Percentiles rank a stretch among this genome's conserved stretches.
Conservation (phyloP, 2,113 vertebrate genomes). For the Bucco capensis region DNA sequence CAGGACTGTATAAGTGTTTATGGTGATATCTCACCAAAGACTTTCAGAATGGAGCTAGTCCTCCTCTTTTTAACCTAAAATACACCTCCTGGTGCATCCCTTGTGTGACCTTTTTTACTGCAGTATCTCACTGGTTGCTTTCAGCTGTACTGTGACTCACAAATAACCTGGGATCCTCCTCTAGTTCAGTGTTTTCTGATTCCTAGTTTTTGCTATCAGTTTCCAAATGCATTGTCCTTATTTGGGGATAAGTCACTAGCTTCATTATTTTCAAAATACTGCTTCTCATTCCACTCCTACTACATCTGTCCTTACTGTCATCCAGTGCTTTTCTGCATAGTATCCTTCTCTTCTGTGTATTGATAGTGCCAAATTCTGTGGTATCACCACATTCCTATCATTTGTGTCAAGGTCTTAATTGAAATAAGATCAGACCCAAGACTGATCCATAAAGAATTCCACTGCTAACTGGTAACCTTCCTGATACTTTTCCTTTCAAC, state of each 20-base stretch:
- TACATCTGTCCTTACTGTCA: constrained; percentile 4
- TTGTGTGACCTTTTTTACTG: not conserved
- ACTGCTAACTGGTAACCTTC: constrained; percentile 18
- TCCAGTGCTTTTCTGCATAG: constrained; percentile 16
- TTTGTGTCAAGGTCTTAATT: constrained; percentile 13
- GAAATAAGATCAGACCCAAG: constrained; percentile 31
- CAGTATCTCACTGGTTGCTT: not conserved
- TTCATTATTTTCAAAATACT: constrained; percentile 37
- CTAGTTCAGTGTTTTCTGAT: not conserved
- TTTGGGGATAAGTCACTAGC: not conserved
- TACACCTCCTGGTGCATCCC: not conserved
- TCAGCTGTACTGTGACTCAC: not conserved
- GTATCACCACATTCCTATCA: not conserved
- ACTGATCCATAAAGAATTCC: constrained; percentile 38
- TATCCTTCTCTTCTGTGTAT: not conserved
- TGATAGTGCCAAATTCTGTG: not conserved
- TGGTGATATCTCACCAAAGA: not conserved
- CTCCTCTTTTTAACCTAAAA: not conserved
- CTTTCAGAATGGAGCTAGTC: not conserved
- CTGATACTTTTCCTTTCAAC: constrained; percentile 4
- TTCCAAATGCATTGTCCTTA: constrained; percentile 41
- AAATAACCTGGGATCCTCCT: not conserved
- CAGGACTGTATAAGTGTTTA: not conserved
- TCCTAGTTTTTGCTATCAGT: constrained; percentile 40
- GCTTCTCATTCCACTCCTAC: not conserved